Base-by-base conservation (phyloP, 2,888 invertebrate species). In the Buathra laborator region DNA sequence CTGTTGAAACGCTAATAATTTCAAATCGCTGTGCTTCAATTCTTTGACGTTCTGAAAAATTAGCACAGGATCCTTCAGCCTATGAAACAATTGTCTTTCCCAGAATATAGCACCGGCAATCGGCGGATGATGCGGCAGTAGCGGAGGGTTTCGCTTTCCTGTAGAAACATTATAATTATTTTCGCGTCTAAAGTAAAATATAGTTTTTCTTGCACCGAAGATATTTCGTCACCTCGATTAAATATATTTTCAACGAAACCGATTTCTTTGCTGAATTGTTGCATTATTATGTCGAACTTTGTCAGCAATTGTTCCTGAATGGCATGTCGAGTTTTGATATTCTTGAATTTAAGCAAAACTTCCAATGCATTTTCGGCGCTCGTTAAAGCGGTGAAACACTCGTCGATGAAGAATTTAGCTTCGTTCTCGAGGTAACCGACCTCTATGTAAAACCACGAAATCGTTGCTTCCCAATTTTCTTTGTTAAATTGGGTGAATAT, bases 81-180 rank as follows among this genome's bases (percentile, higher is more conserved):
- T 96, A 88, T 96, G 95, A 90, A 97, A 97, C 19, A 98, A 94
- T 76, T 97, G 95, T 64, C 97, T 95, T 14, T 96, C 97, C 98
- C 98, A 99, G 92, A 96, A 97, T 86, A 99, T 97, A 19, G 97
- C 95, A 9, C 98, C 98, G 4, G 97, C 96, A n/a, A 96, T 95
- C 0, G 97, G 96, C 0, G 98, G 97, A 89, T 97, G 97, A 90
- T 97, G 96, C 80, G 96, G 96, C 32, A 97, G 95, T 46, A 97
- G 92, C 0, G 97, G 97, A 0, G 97, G 97, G 86, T 95, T 94
- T 86, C 95, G 86, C 94, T 95, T 89, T 95, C 95, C 97, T 96
- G 88, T 32, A 91, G 90, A 83, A 78, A 64, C 76, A 48, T 19
- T 37, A 68, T 62, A 78, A 66, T 48, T 53, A 24, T 56, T 72